Conservation (phyloP, 2,888 invertebrate genomes). For the Abrostola tripartita region DNA sequence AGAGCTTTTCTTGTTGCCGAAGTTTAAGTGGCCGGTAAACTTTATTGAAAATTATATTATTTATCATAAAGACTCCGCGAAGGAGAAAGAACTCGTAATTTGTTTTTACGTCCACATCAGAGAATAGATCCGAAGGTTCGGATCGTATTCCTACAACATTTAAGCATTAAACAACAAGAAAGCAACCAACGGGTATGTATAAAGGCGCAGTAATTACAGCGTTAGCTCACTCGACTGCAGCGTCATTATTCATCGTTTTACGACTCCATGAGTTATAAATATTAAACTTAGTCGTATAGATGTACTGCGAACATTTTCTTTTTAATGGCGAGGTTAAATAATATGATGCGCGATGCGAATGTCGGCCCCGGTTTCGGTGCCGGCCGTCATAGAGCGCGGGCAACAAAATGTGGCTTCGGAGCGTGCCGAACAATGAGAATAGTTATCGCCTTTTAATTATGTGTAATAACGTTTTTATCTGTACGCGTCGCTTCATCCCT, state of each 20-base stretch:
- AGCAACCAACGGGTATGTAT: constrained; percentile 81
- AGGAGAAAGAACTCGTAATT: constrained; percentile 72
- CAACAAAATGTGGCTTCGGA: constrained; percentile 74
- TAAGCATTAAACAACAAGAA: constrained; percentile 84
- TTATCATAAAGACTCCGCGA: constrained; percentile 61
- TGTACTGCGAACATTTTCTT: constrained; percentile 88
- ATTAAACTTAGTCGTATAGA: constrained; percentile 87
- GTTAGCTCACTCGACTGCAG: constrained; percentile 85
- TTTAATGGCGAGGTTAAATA: constrained; percentile 86
- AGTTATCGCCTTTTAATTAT: constrained; percentile 83
- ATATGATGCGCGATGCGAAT: constrained; percentile 82
- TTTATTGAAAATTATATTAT: constrained; percentile 59
- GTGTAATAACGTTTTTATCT: constrained; percentile 79
- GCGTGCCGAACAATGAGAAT: constrained; percentile 73
- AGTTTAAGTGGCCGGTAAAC: constrained; percentile 41
- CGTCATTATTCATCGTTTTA: constrained; percentile 88
- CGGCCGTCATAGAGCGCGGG: constrained; percentile 69
- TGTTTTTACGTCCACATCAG: constrained; percentile 73
- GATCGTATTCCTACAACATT: constrained; percentile 80
- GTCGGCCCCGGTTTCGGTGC: constrained; percentile 75
- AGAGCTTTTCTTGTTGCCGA: constrained; percentile 41
- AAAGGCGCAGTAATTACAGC: constrained; percentile 86
- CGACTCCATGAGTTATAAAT: constrained; percentile 88
- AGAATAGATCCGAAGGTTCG: constrained; percentile 72
- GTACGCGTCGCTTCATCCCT: constrained; percentile 66